A percentile compares a stretch with the other conserved stretches of the same genome.
Conservation (phyloP, 2,113 vertebrate species). For the Syngnathus typhle region DNA sequence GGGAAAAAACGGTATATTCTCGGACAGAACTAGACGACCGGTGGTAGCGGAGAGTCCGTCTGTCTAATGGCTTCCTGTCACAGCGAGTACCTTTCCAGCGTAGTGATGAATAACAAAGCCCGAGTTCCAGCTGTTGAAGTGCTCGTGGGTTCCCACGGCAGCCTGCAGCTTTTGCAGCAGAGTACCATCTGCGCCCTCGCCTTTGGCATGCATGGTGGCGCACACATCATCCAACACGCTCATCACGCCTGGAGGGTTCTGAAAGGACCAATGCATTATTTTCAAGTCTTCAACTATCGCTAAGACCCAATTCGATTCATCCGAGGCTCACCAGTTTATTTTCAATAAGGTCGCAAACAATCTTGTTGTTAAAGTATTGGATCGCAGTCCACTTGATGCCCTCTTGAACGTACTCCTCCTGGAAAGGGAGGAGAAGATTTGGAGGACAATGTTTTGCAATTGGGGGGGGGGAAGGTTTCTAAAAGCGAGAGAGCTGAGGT, state of each 20-base stretch:
- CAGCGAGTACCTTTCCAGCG: slow-evolving; percentile 81
- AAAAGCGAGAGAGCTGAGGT: no score
- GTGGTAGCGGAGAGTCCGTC: neutral
- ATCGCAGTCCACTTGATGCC: slow-evolving; percentile 96
- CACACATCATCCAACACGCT: slow-evolving; percentile 94
- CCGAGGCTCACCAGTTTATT: slow-evolving; percentile 85
- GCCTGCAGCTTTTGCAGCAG: slow-evolving; percentile 92
- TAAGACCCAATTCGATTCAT: neutral
- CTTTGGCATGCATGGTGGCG: slow-evolving; percentile 92
- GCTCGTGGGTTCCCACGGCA: slow-evolving; percentile 85
- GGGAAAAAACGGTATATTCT: no score
- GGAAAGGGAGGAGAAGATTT: slow-evolving; percentile 6
- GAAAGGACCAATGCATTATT: neutral
- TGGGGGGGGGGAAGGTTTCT: no score
- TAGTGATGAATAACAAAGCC: slow-evolving; percentile 97
- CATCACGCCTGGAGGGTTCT: slow-evolving; percentile 96
- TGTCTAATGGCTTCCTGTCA: neutral
- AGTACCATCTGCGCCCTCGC: slow-evolving; percentile 86
- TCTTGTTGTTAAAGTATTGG: slow-evolving; percentile 97
- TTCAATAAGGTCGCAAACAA: slow-evolving; percentile 97
- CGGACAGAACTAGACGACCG: neutral
- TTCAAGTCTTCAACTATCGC: neutral
- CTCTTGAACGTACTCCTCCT: slow-evolving; percentile 97
- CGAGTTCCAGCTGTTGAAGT: slow-evolving; percentile 93
- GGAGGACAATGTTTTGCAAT: neutral